Percentiles rank a stretch among this genome's conserved stretches.
phyloP scores from a whole-genome alignment of 2,888 invertebrate genomes.

The Drosophila prostipennis region DNA sequence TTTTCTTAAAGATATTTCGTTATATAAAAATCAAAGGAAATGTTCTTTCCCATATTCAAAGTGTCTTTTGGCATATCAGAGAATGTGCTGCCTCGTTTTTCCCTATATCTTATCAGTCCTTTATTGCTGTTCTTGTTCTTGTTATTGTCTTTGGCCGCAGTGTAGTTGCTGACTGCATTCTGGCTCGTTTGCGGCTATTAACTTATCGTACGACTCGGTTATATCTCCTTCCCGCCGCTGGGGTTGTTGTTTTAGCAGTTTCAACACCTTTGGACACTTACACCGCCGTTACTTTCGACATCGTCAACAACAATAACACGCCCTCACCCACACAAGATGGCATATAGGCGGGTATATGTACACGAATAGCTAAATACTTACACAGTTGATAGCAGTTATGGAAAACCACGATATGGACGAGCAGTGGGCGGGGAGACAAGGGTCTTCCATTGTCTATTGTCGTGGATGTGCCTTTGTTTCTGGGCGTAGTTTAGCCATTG shows the following conservation, averaged over 20 bases:
- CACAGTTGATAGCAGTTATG: slow-evolving; percentile 42
- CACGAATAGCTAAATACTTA: neutral
- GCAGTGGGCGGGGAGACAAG: neutral
- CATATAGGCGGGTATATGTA: slow-evolving; percentile 1
- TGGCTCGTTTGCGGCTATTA: slow-evolving; percentile 37
- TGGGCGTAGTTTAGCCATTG: slow-evolving; percentile 36
- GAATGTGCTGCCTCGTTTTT: neutral
- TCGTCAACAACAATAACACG: slow-evolving; percentile 39
- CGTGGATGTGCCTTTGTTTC: slow-evolving; percentile 37
- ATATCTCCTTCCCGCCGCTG: neutral
- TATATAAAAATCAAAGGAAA: neutral
- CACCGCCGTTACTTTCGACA: slow-evolving; percentile 38
- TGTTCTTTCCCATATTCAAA: neutral
- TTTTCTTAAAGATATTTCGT: neutral
- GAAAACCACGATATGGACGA: slow-evolving; percentile 20
- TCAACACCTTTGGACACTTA: slow-evolving; percentile 49
- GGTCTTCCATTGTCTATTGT: slow-evolving; percentile 62
- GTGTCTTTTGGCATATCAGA: neutral
- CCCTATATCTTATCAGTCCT: slow-evolving; percentile 36
- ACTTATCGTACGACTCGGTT: slow-evolving; percentile 29
- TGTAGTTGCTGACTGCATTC: slow-evolving; percentile 38
- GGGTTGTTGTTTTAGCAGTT: slow-evolving; percentile 41
- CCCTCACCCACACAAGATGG: slow-evolving; percentile 18
- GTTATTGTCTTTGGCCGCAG: slow-evolving; percentile 8
- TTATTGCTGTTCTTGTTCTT: slow-evolving; percentile 10